phyloP scores from a whole-genome alignment of 2,113 vertebrate species.

The Prietella phreatophila region DNA sequence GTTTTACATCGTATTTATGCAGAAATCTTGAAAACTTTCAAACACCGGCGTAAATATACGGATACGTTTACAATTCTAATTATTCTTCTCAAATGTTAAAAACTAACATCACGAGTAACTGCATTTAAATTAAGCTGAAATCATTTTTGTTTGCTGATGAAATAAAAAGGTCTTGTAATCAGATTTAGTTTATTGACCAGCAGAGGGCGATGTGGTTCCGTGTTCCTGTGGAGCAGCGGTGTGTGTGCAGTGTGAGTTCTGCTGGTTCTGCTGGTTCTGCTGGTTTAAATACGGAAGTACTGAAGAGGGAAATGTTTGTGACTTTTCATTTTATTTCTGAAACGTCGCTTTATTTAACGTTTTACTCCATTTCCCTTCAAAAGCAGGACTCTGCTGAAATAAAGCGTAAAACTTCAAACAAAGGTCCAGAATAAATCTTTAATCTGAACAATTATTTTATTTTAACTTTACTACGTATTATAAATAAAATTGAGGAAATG shows the following conservation, averaged over 20 bases:
- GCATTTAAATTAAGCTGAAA: background rate
- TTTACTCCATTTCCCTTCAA: background rate
- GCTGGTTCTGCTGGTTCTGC: background rate
- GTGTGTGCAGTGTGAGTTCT: background rate
- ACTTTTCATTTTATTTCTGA: background rate
- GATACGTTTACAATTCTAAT: background rate
- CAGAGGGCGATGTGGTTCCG: background rate
- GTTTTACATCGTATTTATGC: no score
- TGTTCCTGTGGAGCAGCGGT: background rate
- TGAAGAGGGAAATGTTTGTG: background rate
- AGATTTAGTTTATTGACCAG: background rate
- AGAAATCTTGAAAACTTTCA: no score
- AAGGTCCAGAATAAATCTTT: background rate
- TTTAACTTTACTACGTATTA: background rate
- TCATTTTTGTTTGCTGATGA: background rate
- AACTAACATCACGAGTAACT: background rate
- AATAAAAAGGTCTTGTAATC: background rate
- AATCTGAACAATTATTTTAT: background rate
- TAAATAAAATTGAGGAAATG: background rate
- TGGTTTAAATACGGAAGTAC: background rate
- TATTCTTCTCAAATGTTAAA: background rate
- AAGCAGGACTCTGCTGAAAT: background rate
- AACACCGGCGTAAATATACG: no score
- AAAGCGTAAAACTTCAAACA: background rate
- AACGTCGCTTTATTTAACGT: background rate